Base-by-base conservation (phyloP, 2,888 invertebrate species). In the Dryococelus australis region DNA sequence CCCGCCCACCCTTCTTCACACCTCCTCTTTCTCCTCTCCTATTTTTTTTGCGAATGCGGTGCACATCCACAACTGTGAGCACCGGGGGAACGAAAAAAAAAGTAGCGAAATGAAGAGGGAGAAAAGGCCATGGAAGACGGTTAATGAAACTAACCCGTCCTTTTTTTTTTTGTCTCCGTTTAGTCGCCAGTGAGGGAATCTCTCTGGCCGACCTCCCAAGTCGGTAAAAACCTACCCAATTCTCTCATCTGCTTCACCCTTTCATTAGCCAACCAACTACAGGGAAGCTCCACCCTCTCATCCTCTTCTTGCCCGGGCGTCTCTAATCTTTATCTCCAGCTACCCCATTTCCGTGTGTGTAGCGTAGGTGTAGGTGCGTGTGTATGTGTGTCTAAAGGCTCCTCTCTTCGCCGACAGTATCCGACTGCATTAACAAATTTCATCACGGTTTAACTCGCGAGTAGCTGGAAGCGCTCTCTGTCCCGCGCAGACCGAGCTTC, bases 381-480 rank as follows among this genome's bases (percentile, higher is more conserved):
- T n/a, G 35, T n/a, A 24, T 65, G 65, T 65, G 65, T 65, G 8
- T 24, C 65, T 65, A 20, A 65, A n/a, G 65, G 16, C 0, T 65
- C 35, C 20, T 83, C 35, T 35, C 43, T 13, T 83, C 51, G 13
- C 65, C 65, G n/a, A 83, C 83, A 35, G 35, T 28, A 28, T 28
- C 24, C 79, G 79, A 87, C 87, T 80, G 87, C 80, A 87, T 87
- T 87, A 89, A 89, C 89, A 89, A 89, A 88, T 89, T 89, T 89
- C 88, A 89, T 89, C 88, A 88, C 86, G 87, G 89, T 65, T 65
- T 65, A 65, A 65, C 65, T 65, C 24, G 20, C 8, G 65, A 24
- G 65, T 65, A 65, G 65, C 65, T 65, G 24, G 65, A 20, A 20
- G 65, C 24, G 20, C 65, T 65, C 65, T 65, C 65, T 65, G 65